Evolutionary conservation across 1,140 invertebrate genomes (phyloP).

Genomic region (Drosophila parabipectinata): DNA sequence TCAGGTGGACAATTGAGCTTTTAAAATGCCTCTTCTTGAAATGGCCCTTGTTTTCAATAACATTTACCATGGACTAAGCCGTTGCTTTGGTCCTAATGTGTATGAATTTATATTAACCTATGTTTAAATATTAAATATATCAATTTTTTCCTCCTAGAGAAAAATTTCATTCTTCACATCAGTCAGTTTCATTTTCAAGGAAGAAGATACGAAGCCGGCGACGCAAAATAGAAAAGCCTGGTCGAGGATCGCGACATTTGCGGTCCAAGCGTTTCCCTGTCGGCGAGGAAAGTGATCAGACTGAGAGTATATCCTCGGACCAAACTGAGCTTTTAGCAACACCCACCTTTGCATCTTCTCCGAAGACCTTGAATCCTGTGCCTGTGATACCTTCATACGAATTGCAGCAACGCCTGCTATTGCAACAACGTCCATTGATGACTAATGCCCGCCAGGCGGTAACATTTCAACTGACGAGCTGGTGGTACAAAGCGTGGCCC

Average conservation of each 20-base stretch:
- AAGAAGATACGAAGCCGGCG: constrained; percentile 7
- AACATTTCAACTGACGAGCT: neutral
- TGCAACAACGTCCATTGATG: constrained; percentile 20
- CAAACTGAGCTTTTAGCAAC: no score
- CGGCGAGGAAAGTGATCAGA: constrained; percentile 14
- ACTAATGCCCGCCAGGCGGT: constrained; percentile 27
- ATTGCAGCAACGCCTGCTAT: neutral
- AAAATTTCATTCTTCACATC: neutral
- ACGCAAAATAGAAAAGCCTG: neutral
- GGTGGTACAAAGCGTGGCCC: constrained; percentile 1
- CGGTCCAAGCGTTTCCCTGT: neutral
- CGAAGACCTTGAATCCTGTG: neutral
- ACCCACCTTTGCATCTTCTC: neutral
- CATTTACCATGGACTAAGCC: constrained; percentile 8
- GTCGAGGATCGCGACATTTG: neutral
- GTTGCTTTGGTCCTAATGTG: constrained; percentile 6
- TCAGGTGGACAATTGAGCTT: constrained; percentile 3
- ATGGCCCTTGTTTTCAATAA: constrained; percentile 9
- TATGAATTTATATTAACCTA: neutral
- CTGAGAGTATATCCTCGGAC: neutral
- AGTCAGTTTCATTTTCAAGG: neutral
- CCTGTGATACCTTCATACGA: neutral
- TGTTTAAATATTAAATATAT: no score
- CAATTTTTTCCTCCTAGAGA: neutral
- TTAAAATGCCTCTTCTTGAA: constrained; percentile 30